phyloP scores from a whole-genome alignment of 2,888 invertebrate genomes.

The Lacanobia wlatinum region DNA sequence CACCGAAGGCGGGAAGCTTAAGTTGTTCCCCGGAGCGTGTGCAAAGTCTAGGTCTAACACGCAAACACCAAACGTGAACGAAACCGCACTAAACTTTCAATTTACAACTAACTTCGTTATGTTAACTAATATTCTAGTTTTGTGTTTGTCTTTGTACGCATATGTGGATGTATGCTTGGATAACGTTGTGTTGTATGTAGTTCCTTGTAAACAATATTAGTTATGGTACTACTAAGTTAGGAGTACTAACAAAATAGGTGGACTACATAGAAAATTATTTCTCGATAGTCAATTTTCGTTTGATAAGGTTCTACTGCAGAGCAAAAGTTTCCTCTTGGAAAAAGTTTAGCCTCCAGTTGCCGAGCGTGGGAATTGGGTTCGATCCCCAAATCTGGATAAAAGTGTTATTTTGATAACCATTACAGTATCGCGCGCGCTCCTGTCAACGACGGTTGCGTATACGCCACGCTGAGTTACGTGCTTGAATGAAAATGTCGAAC shows the following conservation, averaged over 20 bases:
- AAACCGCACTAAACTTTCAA: conserved; percentile 51
- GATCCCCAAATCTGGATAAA: too few relatives aligned
- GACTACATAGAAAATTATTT: not conserved
- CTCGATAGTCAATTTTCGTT: not conserved
- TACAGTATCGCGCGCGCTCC: too few relatives aligned
- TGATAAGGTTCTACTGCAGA: too few relatives aligned
- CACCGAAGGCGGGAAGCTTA: conserved; percentile 30
- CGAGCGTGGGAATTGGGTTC: too few relatives aligned
- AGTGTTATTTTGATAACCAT: too few relatives aligned
- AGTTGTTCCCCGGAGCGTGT: conserved; percentile 29
- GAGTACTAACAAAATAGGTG: not conserved
- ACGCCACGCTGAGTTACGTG: too few relatives aligned
- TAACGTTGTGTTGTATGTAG: not conserved
- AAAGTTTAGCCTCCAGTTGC: too few relatives aligned
- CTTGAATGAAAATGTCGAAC: too few relatives aligned
- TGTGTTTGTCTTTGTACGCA: conserved; percentile 20
- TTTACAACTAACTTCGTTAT: conserved; percentile 38
- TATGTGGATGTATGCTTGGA: not conserved
- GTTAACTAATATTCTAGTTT: conserved; percentile 51
- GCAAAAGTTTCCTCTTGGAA: too few relatives aligned
- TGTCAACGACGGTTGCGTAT: too few relatives aligned
- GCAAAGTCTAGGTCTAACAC: conserved; percentile 35
- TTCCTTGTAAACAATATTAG: conserved; percentile 6
- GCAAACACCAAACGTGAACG: conserved; percentile 37
- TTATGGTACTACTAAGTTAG: not conserved